Percentiles rank a stretch among this genome's conserved stretches.
These are phyloP conservation scores for Nycticryphes semicollaris DNA, from an alignment of 2,113 vertebrate species.

Conservation along the genomic window DNA sequence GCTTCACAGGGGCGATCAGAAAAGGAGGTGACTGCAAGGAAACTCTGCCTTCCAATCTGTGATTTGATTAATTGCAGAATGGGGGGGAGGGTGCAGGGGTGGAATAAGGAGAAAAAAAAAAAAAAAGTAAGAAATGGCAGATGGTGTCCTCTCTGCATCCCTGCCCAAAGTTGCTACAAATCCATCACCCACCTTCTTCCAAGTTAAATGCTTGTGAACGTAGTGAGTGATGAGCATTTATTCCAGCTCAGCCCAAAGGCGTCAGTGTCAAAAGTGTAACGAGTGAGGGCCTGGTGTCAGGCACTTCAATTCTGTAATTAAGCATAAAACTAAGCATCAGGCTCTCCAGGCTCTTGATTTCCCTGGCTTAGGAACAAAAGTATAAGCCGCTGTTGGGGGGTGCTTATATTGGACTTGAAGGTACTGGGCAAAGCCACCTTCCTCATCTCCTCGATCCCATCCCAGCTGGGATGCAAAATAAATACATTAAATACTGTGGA, in stretches of 20 bases:
- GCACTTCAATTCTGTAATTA: neutral
- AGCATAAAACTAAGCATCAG: neutral
- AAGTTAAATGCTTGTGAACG: neutral
- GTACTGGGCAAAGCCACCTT: neutral
- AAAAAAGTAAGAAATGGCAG: neutral
- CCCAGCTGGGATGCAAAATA: neutral
- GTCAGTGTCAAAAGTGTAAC: neutral
- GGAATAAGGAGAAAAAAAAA: neutral
- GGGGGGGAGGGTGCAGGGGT: neutral
- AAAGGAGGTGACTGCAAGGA: neutral
- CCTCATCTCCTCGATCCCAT: neutral
- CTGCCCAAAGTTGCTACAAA: conserved; percentile 1
- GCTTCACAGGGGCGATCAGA: fast-evolving
- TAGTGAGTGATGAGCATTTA: neutral
- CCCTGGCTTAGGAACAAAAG: neutral
- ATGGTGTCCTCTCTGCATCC: conserved; percentile 33
- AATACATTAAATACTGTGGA: neutral
- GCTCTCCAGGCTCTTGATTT: neutral
- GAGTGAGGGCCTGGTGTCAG: neutral
- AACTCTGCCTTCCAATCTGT: neutral
- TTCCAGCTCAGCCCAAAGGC: neutral
- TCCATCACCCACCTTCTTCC: neutral
- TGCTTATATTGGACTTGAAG: neutral
- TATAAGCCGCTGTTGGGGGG: fast-evolving
- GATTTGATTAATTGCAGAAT: neutral